These are phyloP conservation scores for Ectropis crepuscularia DNA, from an alignment of 2,888 invertebrate genomes.

Conservation along the genomic window DNA sequence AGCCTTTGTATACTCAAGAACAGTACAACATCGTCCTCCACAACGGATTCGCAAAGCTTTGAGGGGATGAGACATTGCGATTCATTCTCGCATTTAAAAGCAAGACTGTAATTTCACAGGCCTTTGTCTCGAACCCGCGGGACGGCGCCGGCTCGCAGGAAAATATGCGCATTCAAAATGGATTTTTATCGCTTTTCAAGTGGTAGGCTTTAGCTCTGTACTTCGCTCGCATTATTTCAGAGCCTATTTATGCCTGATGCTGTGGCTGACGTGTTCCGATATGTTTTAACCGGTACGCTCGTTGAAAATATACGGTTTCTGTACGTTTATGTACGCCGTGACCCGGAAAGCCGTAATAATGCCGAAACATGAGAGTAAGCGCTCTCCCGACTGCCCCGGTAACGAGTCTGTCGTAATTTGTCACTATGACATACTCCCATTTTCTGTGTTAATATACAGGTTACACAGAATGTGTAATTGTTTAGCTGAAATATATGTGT, in stretches of 20 bases:
- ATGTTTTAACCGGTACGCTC: conserved; percentile 23
- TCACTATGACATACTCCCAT: conserved; percentile 36
- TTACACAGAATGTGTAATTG: too few species aligned
- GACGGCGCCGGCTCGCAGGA: conserved; percentile 64
- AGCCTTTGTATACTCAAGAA: conserved; percentile 61
- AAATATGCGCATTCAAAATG: conserved; percentile 82
- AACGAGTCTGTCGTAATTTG: conserved; percentile 41
- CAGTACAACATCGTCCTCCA: conserved; percentile 59
- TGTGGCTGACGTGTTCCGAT: conserved; percentile 32
- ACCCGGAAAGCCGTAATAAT: conserved; percentile 41
- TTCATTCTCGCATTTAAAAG: conserved; percentile 83
- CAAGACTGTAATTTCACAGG: conserved; percentile 81
- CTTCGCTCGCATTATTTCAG: conserved; percentile 53
- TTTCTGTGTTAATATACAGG: conserved; percentile 19
- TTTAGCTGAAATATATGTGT: too few species aligned
- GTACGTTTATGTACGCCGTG: conserved; percentile 29
- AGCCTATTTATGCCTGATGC: conserved; percentile 44
- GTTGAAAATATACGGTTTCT: conserved; percentile 3
- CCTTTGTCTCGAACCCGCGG: conserved; percentile 74
- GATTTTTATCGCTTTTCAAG: conserved; percentile 80
- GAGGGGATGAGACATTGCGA: conserved; percentile 80
- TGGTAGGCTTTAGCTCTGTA: conserved; percentile 67
- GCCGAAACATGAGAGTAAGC: conserved; percentile 37
- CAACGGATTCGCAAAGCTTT: conserved; percentile 73
- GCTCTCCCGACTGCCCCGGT: conserved; percentile 32